Conservation (phyloP, 2,888 invertebrate genomes). For the Melieria picta region DNA sequence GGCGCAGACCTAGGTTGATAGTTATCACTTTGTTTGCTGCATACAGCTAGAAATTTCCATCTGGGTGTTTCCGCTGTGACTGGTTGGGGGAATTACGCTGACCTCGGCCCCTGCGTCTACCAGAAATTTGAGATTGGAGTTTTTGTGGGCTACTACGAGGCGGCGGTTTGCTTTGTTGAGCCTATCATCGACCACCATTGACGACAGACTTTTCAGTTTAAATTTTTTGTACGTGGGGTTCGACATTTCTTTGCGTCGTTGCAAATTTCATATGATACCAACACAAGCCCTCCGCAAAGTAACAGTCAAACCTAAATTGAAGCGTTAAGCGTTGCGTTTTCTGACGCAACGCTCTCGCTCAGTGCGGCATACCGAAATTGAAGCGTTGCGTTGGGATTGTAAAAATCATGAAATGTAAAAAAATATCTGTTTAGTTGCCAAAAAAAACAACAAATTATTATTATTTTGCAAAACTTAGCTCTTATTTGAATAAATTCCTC, state of each 20-base stretch:
- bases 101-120: conserved; percentile 3
- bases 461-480: too few relatives aligned
- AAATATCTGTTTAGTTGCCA: too few relatives aligned
- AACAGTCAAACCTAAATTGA: too few relatives aligned
- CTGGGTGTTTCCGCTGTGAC: background rate
- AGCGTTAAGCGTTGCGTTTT: too few relatives aligned
- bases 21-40: background rate
- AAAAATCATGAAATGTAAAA: too few relatives aligned
- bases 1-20: conserved; percentile 1
- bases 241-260: conserved; percentile 12
- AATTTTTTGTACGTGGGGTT: background rate
- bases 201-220: conserved; percentile 6
- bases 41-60: conserved; percentile 1
- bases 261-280: conserved; percentile 14
- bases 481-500: too few relatives aligned
- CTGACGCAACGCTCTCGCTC: too few relatives aligned
- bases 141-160: background rate
- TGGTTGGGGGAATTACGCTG: conserved; percentile 1
- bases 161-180: background rate
- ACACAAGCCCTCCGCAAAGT: background rate
- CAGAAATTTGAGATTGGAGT: background rate
- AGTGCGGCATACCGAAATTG: too few relatives aligned
- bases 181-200: conserved; percentile 1
- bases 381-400: too few relatives aligned
- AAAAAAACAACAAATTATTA: too few relatives aligned